Base-by-base conservation (phyloP, 2,888 invertebrate species). In the Aricia artaxerxes region DNA sequence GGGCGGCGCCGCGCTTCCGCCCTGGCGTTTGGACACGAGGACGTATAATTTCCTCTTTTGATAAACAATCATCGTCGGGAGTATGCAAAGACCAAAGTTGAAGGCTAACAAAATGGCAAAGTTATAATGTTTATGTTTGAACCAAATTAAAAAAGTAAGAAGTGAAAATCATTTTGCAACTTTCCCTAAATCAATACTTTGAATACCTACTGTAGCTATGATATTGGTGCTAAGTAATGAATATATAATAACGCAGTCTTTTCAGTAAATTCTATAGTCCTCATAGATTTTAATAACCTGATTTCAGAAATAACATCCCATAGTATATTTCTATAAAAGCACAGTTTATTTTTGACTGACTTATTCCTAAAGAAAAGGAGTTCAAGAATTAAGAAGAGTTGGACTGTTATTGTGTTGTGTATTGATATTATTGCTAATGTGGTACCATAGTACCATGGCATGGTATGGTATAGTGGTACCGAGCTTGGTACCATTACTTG, bases 41-140 rank as follows among this genome's bases (percentile, higher is more conserved):
- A 76, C 76, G 24, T 76, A 57, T 76, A 76, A 49, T 49, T 76
- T 76, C 76, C 76, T 53, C 76, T 24, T 16, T 4, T 76, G 73
- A 75, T 75, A 49, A 44, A 49, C 44, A 75, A 49, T 75, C 49
- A 75, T 75, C 24, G 44, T 24, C 11, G 24, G 13, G 7, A 49
- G 24, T 24, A 24, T 24, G 24, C 24, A 24, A 24, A 24, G 24
- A 24, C 24, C 24, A 24, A 24, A 35, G 69, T 11, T 4, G 1
- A 24, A 69, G 4, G 2, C 5, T 38, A 69, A 11, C 5, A 69
- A 69, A 69, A 38, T 31, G 35, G 13, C 9, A 35, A 69, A 64
- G 11, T 53, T 53, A 13, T 53, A 53, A 53, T 13, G 13, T 53
- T 53, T 11, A 13, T 53, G 4, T 57, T 9, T 49, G 2, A 9